Base-by-base conservation (phyloP, 2,888 invertebrate species). In the Resseliella maxima region DNA sequence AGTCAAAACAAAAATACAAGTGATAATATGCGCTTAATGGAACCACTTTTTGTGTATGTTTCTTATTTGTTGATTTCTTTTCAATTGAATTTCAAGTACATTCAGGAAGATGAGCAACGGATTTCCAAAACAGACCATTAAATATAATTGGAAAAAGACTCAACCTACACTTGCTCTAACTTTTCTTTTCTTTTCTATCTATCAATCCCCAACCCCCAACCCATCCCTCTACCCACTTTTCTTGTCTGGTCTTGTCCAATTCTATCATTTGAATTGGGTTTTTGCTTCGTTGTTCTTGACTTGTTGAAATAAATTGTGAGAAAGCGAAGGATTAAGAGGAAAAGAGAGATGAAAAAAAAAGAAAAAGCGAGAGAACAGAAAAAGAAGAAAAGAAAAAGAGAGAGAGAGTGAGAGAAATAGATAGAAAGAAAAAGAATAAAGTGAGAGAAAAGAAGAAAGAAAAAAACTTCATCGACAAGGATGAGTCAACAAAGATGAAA, bases 21-120 rank as follows among this genome's bases (percentile, higher is more conserved):
- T 59, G 59, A 59, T 24, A 59, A 59, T 59, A 59, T 59, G 41
- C 27, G 59, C 59, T 59, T 24, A 59, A 50, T 50, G n/a, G 50
- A 50, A 50, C 18, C 10, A 59, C 24, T 59, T 59, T 59, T 27
- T 15, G 27, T n/a, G 59, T 59, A 59, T 3, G 24, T 15, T 59
- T 50, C 50, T 50, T 18, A 50, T 59, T 59, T 27, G 15, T 50
- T 50, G 50, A 2, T 50, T 50, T 50, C 24, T n/a, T 59, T 27
- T 59, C 59, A 5, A 3, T 8, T 12, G 15, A 59, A 27, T 59
- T 59, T 3, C 24, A 27, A 59, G 12, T 8, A 59, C 2, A 50
- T 18, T 18, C 2, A 50, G 21, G 24, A 27, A 59, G 24, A 59
- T 59, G 59, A 59, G 59, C 59, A 59, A 50, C 18, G 27, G 24